These are phyloP conservation scores for Cyprinodon diabolis DNA, from an alignment of 2,797 vertebrate species.

Conservation along the genomic window DNA sequence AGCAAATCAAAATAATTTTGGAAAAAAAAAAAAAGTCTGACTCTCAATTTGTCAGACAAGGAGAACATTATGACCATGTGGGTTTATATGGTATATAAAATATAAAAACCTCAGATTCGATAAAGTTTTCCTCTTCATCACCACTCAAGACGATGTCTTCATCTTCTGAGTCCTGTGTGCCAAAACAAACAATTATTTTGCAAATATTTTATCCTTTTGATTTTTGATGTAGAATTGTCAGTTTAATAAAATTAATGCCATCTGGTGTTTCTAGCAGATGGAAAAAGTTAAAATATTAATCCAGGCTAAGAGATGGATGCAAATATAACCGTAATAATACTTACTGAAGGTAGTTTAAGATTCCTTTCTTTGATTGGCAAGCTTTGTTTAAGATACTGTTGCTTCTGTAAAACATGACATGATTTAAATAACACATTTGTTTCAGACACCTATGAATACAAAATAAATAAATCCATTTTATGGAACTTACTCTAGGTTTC, in stretches of 20 bases:
- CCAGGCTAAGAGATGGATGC: neutral
- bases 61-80: neutral
- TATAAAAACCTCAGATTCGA: neutral
- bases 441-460: neutral
- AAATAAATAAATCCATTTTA: neutral
- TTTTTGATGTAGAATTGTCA: neutral
- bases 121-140: neutral
- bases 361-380: neutral
- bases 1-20: neutral
- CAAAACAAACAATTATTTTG: neutral
- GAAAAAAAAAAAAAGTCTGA: neutral
- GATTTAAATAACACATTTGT: neutral
- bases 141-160: neutral
- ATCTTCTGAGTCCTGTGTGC: neutral
- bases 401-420: neutral
- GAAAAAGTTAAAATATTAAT: neutral
- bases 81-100: neutral
- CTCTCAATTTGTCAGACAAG: neutral
- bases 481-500: neutral
- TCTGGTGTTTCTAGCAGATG: neutral
- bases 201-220: neutral
- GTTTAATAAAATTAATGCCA: neutral
- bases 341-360: neutral
- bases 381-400: neutral
- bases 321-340: neutral